Percentiles rank a stretch among this genome's conserved stretches.
These are phyloP conservation scores for Gryon sp. DNA, from an alignment of 1,140 invertebrate species.

Conservation along the genomic window DNA sequence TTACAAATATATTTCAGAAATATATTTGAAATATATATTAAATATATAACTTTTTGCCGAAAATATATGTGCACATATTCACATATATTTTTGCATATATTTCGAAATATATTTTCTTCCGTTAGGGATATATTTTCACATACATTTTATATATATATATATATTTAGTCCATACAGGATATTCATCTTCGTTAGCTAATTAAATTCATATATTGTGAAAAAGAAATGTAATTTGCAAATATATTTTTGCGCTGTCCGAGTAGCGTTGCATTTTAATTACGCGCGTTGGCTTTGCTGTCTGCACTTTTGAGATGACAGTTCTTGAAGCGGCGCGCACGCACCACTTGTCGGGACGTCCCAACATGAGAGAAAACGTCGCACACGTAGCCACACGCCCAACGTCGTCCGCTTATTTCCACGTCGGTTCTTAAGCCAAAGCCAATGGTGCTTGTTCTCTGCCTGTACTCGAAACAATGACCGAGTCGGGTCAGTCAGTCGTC, in stretches of 20 bases:
- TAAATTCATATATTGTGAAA: no score
- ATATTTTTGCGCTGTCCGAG: background rate
- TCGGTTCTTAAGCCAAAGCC: constrained; percentile 11
- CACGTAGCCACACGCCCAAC: constrained; percentile 45
- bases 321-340: constrained; percentile 41
- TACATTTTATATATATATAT: no score
- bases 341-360: constrained; percentile 27
- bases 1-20: no score
- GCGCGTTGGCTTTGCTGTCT: constrained; percentile 25
- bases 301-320: constrained; percentile 24
- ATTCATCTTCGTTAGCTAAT: no score
- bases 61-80: no score
- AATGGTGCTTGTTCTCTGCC: constrained; percentile 41
- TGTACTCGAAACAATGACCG: constrained; percentile 25
- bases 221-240: no score
- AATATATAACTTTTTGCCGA: no score
- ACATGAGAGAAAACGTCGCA: constrained; percentile 33
- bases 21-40: no score
- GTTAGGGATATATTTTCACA: no score
- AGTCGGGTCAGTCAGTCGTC: constrained; percentile 34
- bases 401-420: constrained; percentile 30
- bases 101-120: no score
- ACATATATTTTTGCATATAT: no score
- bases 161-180: no score
- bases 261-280: constrained; percentile 43